phyloP scores from a whole-genome alignment of 2,797 vertebrate species.

The Adelosebastes latens region DNA sequence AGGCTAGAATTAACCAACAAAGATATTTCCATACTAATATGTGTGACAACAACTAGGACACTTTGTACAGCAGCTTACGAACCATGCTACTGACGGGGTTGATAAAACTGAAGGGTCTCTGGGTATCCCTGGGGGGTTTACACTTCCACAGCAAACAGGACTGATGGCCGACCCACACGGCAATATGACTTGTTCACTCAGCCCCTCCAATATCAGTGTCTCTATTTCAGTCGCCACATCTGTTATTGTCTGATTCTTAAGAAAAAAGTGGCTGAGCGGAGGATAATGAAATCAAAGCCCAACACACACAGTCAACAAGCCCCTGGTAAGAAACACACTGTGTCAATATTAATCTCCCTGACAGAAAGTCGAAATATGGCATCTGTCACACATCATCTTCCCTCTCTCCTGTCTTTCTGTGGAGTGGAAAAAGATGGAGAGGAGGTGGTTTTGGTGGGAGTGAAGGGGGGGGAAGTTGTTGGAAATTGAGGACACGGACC shows the following conservation, averaged over 20 bases:
- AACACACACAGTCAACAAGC: slow-evolving; percentile 85
- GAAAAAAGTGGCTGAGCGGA: slow-evolving; percentile 84
- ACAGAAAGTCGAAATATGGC: slow-evolving; percentile 88
- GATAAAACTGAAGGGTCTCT: slow-evolving; percentile 62
- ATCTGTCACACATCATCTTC: slow-evolving; percentile 89
- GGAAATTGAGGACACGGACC: slow-evolving; percentile 60
- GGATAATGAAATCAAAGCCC: slow-evolving; percentile 87
- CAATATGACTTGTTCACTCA: slow-evolving; percentile 83
- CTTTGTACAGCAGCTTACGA: background rate
- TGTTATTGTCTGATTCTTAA: slow-evolving; percentile 90
- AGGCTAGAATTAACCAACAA: background rate
- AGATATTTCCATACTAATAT: background rate
- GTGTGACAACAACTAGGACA: background rate
- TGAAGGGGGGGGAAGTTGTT: slow-evolving; percentile 62
- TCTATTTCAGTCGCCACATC: slow-evolving; percentile 85
- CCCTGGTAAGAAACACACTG: slow-evolving; percentile 85
- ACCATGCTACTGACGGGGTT: slow-evolving; percentile 32
- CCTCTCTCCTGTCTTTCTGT: slow-evolving; percentile 82
- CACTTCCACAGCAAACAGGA: slow-evolving; percentile 73
- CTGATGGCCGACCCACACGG: slow-evolving; percentile 74
- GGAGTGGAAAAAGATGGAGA: slow-evolving; percentile 72
- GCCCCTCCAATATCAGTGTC: slow-evolving; percentile 75
- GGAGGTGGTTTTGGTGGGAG: slow-evolving; percentile 61
- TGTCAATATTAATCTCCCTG: slow-evolving; percentile 90
- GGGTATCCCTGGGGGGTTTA: slow-evolving; percentile 66